These are phyloP conservation scores for Blennius ocellaris DNA, from an alignment of 2,113 vertebrate species.

Conservation along the genomic window DNA sequence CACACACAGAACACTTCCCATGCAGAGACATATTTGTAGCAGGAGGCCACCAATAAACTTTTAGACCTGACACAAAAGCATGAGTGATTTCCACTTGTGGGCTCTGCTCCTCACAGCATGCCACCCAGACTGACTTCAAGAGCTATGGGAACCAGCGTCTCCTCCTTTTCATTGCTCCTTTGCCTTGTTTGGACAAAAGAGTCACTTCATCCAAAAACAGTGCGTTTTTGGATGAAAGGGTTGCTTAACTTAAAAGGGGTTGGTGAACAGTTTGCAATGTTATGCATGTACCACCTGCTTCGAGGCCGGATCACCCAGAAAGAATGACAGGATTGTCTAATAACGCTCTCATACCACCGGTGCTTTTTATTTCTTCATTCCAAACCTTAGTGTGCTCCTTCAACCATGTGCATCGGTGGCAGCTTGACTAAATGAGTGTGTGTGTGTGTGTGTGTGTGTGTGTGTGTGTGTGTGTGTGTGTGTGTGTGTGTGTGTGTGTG, in stretches of 20 bases:
- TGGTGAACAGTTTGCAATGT: conserved; percentile 39
- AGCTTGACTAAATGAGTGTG: conserved; percentile 48
- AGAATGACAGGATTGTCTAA: conserved; percentile 63
- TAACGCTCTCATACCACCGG: conserved; percentile 46
- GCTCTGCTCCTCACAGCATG: neutral
- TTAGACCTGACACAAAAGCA: conserved; percentile 32
- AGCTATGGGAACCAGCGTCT: conserved; percentile 17
- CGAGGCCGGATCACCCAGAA: conserved; percentile 34
- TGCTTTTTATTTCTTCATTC: conserved; percentile 64
- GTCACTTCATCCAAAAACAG: conserved; percentile 2
- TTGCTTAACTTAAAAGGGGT: conserved; percentile 29
- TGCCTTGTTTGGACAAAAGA: conserved; percentile 72
- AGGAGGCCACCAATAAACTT: conserved; percentile 12
- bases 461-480: conserved; percentile 65
- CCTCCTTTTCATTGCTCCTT: conserved; percentile 30
- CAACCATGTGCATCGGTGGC: conserved; percentile 46
- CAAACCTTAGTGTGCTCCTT: conserved; percentile 49
- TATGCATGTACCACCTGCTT: conserved; percentile 55
- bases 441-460: conserved; percentile 49
- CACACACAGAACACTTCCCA: conserved; percentile 20
- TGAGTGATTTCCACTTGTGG: conserved; percentile 21
- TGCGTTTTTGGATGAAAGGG: conserved; percentile 23
- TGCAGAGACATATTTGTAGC: conserved; percentile 14
- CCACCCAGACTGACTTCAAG: conserved; percentile 11
- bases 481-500: conserved; percentile 63